phyloP scores from a whole-genome alignment of 2,113 vertebrate genomes.

The Carassius gibelio region DNA sequence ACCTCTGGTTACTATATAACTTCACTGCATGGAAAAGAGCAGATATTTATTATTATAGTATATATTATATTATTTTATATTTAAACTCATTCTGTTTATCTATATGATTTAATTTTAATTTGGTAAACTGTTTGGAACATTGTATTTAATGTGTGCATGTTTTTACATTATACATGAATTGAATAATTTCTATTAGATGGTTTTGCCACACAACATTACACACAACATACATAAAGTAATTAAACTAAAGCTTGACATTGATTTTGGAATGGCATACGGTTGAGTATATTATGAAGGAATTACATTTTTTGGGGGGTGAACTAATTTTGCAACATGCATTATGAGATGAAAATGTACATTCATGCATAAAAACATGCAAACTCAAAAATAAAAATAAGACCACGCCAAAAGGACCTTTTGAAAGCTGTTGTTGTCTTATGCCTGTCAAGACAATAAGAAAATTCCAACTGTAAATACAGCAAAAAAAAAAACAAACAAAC shows the following conservation, averaged over 20 bases:
- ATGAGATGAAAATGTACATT: not conserved
- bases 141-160: no score
- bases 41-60: no score
- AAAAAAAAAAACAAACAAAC: not conserved
- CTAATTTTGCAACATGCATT: not conserved
- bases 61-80: no score
- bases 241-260: not conserved
- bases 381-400: slow-evolving; percentile 27
- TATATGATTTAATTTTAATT: no score
- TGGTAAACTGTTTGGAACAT: no score
- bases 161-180: no score
- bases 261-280: not conserved
- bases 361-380: not conserved
- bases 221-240: no score
- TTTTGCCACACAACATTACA: not conserved
- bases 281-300: not conserved
- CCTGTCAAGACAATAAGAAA: slow-evolving; percentile 29
- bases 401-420: not conserved
- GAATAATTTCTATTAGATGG: not conserved
- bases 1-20: no score
- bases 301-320: not conserved
- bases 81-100: no score
- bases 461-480: not conserved
- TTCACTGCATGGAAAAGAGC: no score
- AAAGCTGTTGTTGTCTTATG: not conserved